Evolutionary conservation across 2,113 vertebrate genomes (phyloP).

Genomic region (Cynopterus brachyotis): DNA sequence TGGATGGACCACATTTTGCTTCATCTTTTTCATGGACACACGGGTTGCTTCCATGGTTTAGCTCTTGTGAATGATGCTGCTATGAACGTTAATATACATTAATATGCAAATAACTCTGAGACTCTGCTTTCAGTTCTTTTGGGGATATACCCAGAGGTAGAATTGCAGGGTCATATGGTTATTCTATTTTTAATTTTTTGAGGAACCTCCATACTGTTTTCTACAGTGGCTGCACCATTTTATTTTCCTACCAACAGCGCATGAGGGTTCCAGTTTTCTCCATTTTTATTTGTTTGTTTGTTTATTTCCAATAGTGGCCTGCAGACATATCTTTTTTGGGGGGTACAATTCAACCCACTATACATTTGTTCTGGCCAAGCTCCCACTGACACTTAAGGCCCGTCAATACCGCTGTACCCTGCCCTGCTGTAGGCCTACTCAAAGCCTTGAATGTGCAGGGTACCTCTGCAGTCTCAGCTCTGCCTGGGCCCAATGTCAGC

Average conservation of each 20-base stretch:
- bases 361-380: neutral
- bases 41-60: neutral
- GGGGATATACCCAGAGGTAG: neutral
- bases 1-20: too few species aligned
- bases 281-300: neutral
- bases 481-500: neutral
- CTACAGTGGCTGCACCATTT: neutral
- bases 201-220: neutral
- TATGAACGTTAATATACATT: neutral
- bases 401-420: accelerated
- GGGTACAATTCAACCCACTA: too few species aligned
- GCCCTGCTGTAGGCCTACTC: neutral
- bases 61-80: neutral
- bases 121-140: neutral
- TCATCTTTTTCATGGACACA: neutral
- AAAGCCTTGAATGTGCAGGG: neutral
- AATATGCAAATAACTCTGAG: neutral
- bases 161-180: neutral
- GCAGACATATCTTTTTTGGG: neutral
- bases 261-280: neutral
- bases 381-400: neutral
- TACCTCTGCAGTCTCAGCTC: neutral
- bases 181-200: neutral
- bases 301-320: neutral
- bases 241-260: neutral